Evolutionary conservation across 2,797 vertebrate species (phyloP), one percentile per base, ranked within the genome.

Genomic region (Thaleichthys pacificus): DNA sequence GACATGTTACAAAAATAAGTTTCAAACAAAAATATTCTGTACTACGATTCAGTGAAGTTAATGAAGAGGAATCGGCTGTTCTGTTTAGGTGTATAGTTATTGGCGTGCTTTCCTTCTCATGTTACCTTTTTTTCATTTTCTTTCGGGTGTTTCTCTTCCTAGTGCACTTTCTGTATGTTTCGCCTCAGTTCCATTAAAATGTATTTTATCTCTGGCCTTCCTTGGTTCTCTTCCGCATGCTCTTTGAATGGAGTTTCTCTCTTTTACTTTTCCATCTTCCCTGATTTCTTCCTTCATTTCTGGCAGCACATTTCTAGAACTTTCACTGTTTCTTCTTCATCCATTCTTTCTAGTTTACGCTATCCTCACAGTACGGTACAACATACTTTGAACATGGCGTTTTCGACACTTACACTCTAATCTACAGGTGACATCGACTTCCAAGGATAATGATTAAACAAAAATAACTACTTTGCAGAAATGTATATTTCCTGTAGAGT

Each of bases 161-260:
- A 89, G 85, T 90, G 89, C 86, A 90, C 85, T 93, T 90, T 90
- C 94, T 96, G 91, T 95, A 92, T 88, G 91, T 92, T 90, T 90
- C 84, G 93, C 92, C 91, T 90, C 93, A 92, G 86, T 94, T 85
- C 86, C 89, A 99, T 97, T 98, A 98, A 98, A 93, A 85, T 84
- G 79, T 88, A 75, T 90, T 93, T 89, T 92, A 90, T 93, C 92
- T 89, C 90, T 90, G 81, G 66, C 70, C 86, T 91, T 89, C 76
- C 82, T 86, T 91, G 77, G 75, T 86, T 88, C 76, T 24, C 83
- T 77, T 83, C 21, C 85, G 86, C 87, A 90, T 90, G 85, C 61
- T 68, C 82, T 78, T 74, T 68, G 30, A 47, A 79, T 86, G 15
- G 19, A 56, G 73, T 57, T 71, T 68, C 67, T 77, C 35, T 82